Conservation (phyloP, 1,140 invertebrate species). For the Euwallacea similis region DNA sequence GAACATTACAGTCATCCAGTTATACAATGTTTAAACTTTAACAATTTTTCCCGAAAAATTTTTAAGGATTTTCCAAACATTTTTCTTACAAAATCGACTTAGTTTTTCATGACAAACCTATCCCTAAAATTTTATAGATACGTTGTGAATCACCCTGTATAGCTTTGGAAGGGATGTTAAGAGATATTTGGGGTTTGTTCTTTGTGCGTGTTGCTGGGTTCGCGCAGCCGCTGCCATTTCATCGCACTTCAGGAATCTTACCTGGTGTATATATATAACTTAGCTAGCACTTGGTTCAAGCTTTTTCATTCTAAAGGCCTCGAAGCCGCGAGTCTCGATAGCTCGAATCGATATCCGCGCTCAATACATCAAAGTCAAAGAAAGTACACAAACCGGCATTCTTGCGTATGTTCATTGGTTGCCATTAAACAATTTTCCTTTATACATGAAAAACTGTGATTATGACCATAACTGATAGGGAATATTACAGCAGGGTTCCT, state of each 20-base stretch:
- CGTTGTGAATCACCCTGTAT: too few species aligned
- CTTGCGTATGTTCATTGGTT: too few species aligned
- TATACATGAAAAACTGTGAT: constrained; percentile 30
- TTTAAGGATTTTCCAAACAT: too few species aligned
- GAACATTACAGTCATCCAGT: too few species aligned
- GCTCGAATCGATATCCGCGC: neutral
- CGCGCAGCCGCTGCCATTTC: neutral
- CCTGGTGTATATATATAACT: constrained; percentile 10
- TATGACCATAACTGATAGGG: constrained; percentile 30
- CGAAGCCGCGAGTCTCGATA: constrained; percentile 15
- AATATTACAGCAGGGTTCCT: constrained; percentile 31
- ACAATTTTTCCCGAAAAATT: too few species aligned
- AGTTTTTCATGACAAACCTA: too few species aligned
- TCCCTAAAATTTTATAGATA: too few species aligned
- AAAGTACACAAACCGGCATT: constrained; percentile 33
- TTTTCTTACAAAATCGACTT: too few species aligned
- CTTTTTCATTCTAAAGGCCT: constrained; percentile 26
- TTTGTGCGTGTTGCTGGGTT: neutral
- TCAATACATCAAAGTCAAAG: constrained; percentile 20
- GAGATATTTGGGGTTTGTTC: too few species aligned
- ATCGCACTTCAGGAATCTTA: neutral
- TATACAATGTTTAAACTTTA: too few species aligned
- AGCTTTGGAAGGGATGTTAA: too few species aligned
- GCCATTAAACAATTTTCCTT: constrained; percentile 18
- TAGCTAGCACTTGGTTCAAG: constrained; percentile 13